Evolutionary conservation across 1,140 invertebrate species (phyloP).

Genomic region (Aethina tumida): DNA sequence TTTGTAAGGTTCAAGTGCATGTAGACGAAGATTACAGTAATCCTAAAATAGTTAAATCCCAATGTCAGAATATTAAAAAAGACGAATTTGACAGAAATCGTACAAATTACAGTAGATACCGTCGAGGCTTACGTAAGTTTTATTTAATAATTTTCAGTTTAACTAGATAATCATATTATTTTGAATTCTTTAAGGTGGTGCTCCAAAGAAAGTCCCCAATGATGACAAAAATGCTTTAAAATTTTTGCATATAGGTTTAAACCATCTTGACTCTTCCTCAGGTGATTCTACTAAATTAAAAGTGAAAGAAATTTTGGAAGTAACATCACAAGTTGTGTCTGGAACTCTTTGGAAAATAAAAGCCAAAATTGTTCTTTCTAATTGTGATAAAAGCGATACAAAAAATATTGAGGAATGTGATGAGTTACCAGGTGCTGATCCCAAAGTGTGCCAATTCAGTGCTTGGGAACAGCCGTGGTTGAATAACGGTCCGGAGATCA

Average conservation of each 20-base stretch:
- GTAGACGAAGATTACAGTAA: slow-evolving; percentile 27
- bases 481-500: slow-evolving; percentile 12
- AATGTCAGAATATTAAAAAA: slow-evolving; percentile 30
- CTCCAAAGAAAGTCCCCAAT: not conserved
- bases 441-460: slow-evolving; percentile 25
- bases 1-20: slow-evolving; percentile 32
- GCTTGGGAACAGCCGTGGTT: slow-evolving; percentile 54
- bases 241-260: slow-evolving; percentile 11
- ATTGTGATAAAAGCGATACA: slow-evolving; percentile 10
- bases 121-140: slow-evolving; percentile 16
- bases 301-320: slow-evolving; percentile 11
- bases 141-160: too few species aligned
- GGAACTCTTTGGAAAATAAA: slow-evolving; percentile 17
- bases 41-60: slow-evolving; percentile 32
- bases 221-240: slow-evolving; percentile 5
- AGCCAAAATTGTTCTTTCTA: slow-evolving; percentile 12
- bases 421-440: slow-evolving; percentile 25
- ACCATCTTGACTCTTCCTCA: slow-evolving; percentile 13
- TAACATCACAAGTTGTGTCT: slow-evolving; percentile 20
- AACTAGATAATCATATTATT: too few species aligned
- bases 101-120: slow-evolving; percentile 20
- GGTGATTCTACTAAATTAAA: slow-evolving; percentile 10
- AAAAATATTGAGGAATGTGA: slow-evolving; percentile 15
- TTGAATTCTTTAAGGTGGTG: too few species aligned
- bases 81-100: slow-evolving; percentile 24